Conservation (phyloP, 2,888 invertebrate species). For the Pristionchus arcanus region DNA sequence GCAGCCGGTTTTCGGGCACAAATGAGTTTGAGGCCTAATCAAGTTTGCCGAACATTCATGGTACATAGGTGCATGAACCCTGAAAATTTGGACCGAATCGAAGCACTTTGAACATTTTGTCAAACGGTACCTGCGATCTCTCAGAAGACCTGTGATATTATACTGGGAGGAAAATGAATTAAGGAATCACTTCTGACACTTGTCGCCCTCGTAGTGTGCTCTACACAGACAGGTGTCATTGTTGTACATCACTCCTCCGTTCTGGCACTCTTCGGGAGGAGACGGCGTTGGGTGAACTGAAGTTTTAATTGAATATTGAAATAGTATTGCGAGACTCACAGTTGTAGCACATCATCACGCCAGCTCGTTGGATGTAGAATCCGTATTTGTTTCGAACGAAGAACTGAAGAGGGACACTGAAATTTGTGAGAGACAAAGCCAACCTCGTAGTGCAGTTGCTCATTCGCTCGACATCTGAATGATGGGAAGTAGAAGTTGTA, state of each 20-base stretch:
- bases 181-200: conserved; percentile 63
- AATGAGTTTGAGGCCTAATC: no score
- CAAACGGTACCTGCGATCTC: no score
- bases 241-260: conserved; percentile 71
- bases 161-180: no score
- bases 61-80: no score
- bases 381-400: conserved; percentile 68
- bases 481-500: conserved; percentile 72
- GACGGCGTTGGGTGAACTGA: background rate
- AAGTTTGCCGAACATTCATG: no score
- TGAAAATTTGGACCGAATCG: no score
- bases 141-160: no score
- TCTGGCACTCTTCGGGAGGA: conserved; percentile 62
- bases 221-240: conserved; percentile 67
- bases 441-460: conserved; percentile 71
- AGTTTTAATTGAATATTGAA: background rate
- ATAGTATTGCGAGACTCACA: conserved; percentile 54
- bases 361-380: conserved; percentile 70
- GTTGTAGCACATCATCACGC: conserved; percentile 68
- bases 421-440: no score
- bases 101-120: no score
- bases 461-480: conserved; percentile 67
- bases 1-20: no score
- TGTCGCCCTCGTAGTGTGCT: conserved; percentile 65
- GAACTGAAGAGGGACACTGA: conserved; percentile 61